Evolutionary conservation across 53 echinoderm and acorn worm genomes (phyloP), one percentile per base, ranked within the genome.

Genomic region (Holothuria scabra): DNA sequence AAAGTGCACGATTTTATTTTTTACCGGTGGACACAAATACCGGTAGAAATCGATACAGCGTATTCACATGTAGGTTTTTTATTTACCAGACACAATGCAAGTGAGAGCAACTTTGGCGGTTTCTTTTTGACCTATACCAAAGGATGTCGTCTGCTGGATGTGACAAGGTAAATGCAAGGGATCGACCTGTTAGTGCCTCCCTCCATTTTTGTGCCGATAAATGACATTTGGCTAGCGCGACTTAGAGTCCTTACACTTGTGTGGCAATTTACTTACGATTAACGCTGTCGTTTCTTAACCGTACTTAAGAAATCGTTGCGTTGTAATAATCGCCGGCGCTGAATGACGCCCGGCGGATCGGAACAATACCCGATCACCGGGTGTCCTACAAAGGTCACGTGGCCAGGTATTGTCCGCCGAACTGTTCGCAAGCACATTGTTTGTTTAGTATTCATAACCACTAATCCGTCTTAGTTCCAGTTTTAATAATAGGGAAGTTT

Each of bases 391-490:
- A 72, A 72, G 72, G 72, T 72, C 72, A 72, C 72, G 72, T 46
- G 72, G 19, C 46, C 5, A 44, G 72, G 72, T 46, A 72, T 72
- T 72, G 72, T 72, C 44, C 14, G 34, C 37, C 26, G 72, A 44
- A 48, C 46, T 25, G 72, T 72, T 72, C 21, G 72, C 23, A 44
- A 72, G 16, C 72, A 46, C 21, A 72, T 24, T 72, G 72, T 72
- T 72, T 72, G 49, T 48, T 72, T 72, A 72, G 72, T 72, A 72
- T 72, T 72, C 72, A 72, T 72, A 72, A 72, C 72, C 23, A 72
- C 46, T 72, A 72, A 72, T 72, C 72, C 72, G 41, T 72, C 46
- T 72, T 21, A 72, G 49, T 12, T 46, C 44, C 46, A 46, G 21
- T 48, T 23, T 24, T 72, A 72, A 72, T 72, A 38, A 72, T 46